A percentile compares a stretch with the other conserved stretches of the same genome.
Conservation (phyloP, 2,113 vertebrate species). For the Mastomys coucha region DNA sequence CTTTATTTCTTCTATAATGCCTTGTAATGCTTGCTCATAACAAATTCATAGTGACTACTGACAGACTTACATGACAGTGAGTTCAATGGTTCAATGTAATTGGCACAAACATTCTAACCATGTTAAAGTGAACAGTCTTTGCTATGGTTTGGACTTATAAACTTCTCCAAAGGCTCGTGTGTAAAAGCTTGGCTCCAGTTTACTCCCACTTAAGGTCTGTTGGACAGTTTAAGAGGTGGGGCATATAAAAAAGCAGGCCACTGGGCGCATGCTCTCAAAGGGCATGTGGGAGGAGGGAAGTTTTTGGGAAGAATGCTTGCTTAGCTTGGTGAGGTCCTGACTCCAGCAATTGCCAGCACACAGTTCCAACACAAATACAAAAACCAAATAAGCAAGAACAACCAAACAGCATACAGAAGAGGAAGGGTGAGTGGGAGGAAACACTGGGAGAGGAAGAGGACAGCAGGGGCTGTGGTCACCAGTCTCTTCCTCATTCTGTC, state of each 20-base stretch:
- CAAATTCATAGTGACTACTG: slow-evolving; percentile 39
- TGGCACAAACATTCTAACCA: slow-evolving; percentile 33
- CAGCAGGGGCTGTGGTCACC: neutral
- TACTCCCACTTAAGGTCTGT: neutral
- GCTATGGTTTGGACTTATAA: neutral
- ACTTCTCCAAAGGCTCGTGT: neutral
- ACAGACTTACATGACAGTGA: neutral
- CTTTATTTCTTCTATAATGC: slow-evolving; percentile 33
- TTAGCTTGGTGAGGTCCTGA: neutral
- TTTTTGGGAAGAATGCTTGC: neutral
- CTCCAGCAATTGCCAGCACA: neutral
- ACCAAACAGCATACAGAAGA: neutral
- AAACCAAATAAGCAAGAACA: neutral
- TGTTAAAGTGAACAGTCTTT: slow-evolving; percentile 11
- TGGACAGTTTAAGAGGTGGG: neutral
- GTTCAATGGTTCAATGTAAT: neutral
- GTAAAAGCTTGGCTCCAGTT: neutral
- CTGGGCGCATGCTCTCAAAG: too few relatives aligned
- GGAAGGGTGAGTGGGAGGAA: too few relatives aligned
- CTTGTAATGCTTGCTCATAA: neutral
- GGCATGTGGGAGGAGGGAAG: too few relatives aligned
- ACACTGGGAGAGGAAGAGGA: neutral
- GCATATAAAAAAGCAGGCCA: neutral
- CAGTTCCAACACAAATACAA: neutral
- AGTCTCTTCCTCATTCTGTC: neutral